Conservation (phyloP, 2,888 invertebrate genomes). For the Platycheirus albimanus region DNA sequence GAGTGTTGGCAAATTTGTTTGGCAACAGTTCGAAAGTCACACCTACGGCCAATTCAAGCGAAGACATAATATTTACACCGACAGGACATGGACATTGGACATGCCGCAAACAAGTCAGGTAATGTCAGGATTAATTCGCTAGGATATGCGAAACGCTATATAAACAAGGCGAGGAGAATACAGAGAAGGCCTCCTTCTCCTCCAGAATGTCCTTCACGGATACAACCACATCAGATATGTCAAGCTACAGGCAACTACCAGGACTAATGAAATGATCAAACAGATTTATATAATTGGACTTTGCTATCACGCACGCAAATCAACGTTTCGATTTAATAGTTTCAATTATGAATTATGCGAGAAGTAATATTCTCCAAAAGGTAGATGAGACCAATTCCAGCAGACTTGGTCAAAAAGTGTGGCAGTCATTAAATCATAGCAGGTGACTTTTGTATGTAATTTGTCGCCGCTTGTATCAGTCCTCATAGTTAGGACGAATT, state of each 20-base stretch:
- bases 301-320: slow-evolving; percentile 65
- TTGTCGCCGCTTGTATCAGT: slow-evolving; percentile 27
- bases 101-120: slow-evolving; percentile 53
- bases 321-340: slow-evolving; percentile 72
- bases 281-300: slow-evolving; percentile 70
- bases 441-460: slow-evolving; percentile 59
- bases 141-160: slow-evolving; percentile 46
- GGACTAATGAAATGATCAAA: slow-evolving; percentile 67
- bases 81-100: slow-evolving; percentile 33
- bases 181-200: not conserved
- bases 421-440: slow-evolving; percentile 67
- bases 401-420: slow-evolving; percentile 34
- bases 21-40: slow-evolving; percentile 54
- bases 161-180: slow-evolving; percentile 1
- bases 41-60: slow-evolving; percentile 28
- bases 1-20: slow-evolving; percentile 55
- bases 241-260: slow-evolving; percentile 11
- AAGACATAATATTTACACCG: slow-evolving; percentile 40
- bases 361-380: slow-evolving; percentile 24
- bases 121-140: slow-evolving; percentile 54
- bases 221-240: not conserved
- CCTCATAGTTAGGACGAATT: not conserved
- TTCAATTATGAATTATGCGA: slow-evolving; percentile 74
- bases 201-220: not conserved
- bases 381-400: not conserved